Conservation (phyloP, 2,113 vertebrate genomes). For the Notarius quadriscutis region DNA sequence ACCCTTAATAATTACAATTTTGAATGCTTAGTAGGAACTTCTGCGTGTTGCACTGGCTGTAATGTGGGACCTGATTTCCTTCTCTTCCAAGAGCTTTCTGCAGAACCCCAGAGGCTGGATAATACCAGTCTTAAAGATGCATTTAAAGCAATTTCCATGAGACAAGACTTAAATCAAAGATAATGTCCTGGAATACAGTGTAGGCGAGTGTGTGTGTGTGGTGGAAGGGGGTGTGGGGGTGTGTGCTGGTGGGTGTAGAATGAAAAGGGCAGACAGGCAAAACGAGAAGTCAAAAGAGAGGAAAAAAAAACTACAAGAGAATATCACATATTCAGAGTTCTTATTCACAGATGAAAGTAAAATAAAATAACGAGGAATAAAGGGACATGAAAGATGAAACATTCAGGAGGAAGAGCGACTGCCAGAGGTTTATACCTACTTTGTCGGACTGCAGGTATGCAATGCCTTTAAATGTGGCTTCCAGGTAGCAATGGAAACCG, state of each 20-base stretch:
- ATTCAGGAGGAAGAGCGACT: slow-evolving; percentile 69
- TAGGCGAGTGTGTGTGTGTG: background rate
- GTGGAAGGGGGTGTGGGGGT: background rate
- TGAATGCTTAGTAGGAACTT: background rate
- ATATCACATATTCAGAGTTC: background rate
- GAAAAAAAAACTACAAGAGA: background rate
- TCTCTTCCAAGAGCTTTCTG: background rate
- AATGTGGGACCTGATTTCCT: background rate
- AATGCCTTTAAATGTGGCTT: slow-evolving; percentile 99
- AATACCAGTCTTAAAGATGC: background rate
- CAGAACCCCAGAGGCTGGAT: background rate
- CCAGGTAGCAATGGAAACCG: slow-evolving; percentile 99
- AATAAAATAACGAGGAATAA: background rate
- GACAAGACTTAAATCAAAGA: slow-evolving; percentile 18
- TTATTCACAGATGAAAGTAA: background rate
- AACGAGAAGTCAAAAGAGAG: background rate
- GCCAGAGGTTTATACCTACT: slow-evolving; percentile 89
- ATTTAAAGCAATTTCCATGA: background rate
- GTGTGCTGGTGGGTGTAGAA: background rate
- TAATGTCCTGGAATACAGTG: slow-evolving; percentile 23
- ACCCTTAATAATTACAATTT: background rate
- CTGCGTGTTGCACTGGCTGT: background rate
- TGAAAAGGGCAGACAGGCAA: slow-evolving; percentile 15
- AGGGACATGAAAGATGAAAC: slow-evolving; percentile 49
- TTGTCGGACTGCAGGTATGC: slow-evolving; percentile 99